These are phyloP conservation scores for Poecilia latipinna DNA, from an alignment of 2,113 vertebrate genomes.

Conservation along the genomic window DNA sequence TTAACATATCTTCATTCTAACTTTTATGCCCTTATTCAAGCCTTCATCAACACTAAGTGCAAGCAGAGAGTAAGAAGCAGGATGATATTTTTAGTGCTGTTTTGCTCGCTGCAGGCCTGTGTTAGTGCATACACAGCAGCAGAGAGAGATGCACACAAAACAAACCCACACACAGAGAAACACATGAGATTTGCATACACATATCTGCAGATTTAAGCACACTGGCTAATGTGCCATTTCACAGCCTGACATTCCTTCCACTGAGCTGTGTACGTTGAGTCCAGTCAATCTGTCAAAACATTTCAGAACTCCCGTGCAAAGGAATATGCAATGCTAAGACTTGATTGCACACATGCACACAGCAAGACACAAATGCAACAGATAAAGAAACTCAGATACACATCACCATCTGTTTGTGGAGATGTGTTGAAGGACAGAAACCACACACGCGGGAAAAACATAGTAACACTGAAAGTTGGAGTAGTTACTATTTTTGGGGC, in stretches of 20 bases:
- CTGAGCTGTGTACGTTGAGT: slow-evolving; percentile 63
- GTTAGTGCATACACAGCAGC: slow-evolving; percentile 16
- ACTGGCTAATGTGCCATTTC: slow-evolving; percentile 38
- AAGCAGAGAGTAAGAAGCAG: slow-evolving; percentile 23
- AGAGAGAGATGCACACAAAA: slow-evolving; percentile 15
- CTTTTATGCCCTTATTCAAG: slow-evolving; percentile 14
- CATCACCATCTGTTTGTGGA: slow-evolving; percentile 15
- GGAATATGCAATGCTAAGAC: slow-evolving; percentile 51
- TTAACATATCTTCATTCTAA: background rate
- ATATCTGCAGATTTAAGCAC: slow-evolving; percentile 23
- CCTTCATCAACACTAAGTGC: slow-evolving; percentile 25
- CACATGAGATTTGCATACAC: slow-evolving; percentile 29
- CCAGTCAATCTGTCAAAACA: slow-evolving; percentile 74
- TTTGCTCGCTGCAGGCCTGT: slow-evolving; percentile 30
- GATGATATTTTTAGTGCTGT: slow-evolving; percentile 36
- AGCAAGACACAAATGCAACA: slow-evolving; percentile 20
- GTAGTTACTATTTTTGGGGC: background rate
- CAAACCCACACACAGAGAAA: background rate
- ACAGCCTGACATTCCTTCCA: slow-evolving; percentile 66
- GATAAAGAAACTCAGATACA: slow-evolving; percentile 20
- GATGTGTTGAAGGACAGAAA: slow-evolving; percentile 27
- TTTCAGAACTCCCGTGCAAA: slow-evolving; percentile 55
- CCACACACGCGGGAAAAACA: slow-evolving; percentile 6
- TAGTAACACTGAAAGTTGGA: slow-evolving; percentile 3
- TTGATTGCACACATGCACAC: slow-evolving; percentile 11